Base-by-base conservation (phyloP, 2,888 invertebrate genomes). In the Nomada ruficornis region DNA sequence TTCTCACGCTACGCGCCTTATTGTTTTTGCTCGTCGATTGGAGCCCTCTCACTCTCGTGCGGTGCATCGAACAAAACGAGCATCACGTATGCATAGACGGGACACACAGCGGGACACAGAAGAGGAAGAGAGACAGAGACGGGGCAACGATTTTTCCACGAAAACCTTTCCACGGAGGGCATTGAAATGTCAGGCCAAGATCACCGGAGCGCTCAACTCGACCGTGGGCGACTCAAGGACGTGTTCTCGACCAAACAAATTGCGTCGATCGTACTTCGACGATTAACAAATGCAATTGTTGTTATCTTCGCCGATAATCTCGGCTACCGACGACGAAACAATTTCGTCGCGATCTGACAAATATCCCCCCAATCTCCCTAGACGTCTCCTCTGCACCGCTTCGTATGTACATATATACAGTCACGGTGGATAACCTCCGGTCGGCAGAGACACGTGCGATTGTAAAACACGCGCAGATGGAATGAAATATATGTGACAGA, bases 161-260 rank as follows among this genome's bases (percentile, higher is more conserved):
- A 77, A 77, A 77, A 71, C 68, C 82, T 59, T 63, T 73, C 26
- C 52, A 42, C 29, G 55, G 64, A 75, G 82, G 80, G 62, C 77
- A 74, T 74, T 62, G 84, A 86, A 87, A 86, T 84, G 87, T 85
- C 86, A 83, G 85, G 77, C 83, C 86, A 88, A 89, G 86, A 89
- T 88, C 87, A 84, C 15, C 52, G 74, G 70, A 73, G 84, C 82
- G 82, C 74, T 85, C 85, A 84, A 84, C 80, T 68, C 50, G 60
- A 47, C 36, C 76, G 85, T 84, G 84, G 83, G 84, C 85, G 85
- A 77, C 57, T 71, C 89, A 88, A 88, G 85, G 89, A 63, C 86
- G 69, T 71, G 82, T 75, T 55, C 70, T 18, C 59, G 52, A 72
- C 75, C 84, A 86, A 88, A 88, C 86, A 84, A 85, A 86, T 85